Base-by-base conservation (phyloP, 1,140 invertebrate genomes). In the Mactra quadrangularis region DNA sequence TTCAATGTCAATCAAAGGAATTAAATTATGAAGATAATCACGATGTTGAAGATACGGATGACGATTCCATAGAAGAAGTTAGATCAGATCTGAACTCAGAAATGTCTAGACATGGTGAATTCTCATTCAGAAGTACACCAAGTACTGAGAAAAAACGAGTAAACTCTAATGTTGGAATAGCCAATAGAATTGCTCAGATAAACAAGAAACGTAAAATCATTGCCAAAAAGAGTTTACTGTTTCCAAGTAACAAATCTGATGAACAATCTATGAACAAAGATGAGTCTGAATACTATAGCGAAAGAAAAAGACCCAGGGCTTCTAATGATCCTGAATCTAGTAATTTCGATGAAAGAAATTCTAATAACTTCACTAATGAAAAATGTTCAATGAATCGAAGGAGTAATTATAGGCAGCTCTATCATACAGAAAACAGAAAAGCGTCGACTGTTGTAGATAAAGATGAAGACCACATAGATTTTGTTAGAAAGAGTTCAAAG, bases 181-280 rank as follows among this genome's bases (percentile, higher is more conserved):
- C 38, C 3, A 25, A 76, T 50, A 76, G 74, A 62, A 76, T 76
- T 50, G 74, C 38, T 25, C 19, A 76, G 7, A 31, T 31, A 17
- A 76, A 38, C 19, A 35, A 13, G 3, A 76, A 76, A 60, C 38
- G 45, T 27, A 50, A 60, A 31, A 76, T 62, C 19, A 0, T 13
- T 27, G 74, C 74, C 9, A 62, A 29, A 15, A 60, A 62, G 62
- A 76, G 74, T 47, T 41, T 76, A 9, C 35, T 9, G 19, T 76
- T 76, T 76, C 15, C 50, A 25, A 15, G 27, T 25, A 29, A 25
- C 31, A 13, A 29, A 11, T 47, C 13, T 31, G 38, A 41, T 41
- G 38, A 7, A 41, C 38, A 41, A 15, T 41, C 38, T 41, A 15
- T 41, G 6, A 41, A 41, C 15, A 41, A 15, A 15, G 38, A n/a